A percentile compares a stretch with the other conserved stretches of the same genome.
Evolutionary conservation across 2,797 vertebrate species (phyloP).

Genomic region (Scleropages formosus): DNA sequence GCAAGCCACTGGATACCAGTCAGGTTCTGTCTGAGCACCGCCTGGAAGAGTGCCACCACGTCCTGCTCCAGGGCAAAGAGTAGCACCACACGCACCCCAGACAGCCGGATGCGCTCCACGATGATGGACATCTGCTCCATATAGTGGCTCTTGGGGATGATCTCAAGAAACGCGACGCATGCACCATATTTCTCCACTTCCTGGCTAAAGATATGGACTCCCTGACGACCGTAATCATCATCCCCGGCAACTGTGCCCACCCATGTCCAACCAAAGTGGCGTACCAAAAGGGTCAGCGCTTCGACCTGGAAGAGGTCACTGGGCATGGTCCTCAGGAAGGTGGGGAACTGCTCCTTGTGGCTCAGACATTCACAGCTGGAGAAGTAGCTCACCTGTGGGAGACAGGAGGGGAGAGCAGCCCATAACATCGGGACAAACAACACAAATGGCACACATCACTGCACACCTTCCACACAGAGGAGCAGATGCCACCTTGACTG

Average conservation of each 20-base stretch:
- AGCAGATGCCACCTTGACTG: background rate
- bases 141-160: slow-evolving; percentile 70
- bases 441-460: too few relatives aligned
- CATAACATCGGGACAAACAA: background rate
- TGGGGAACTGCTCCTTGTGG: slow-evolving; percentile 70
- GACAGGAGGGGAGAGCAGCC: slow-evolving; percentile 1
- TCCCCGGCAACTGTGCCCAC: slow-evolving; percentile 73
- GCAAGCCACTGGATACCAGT: slow-evolving; percentile 75
- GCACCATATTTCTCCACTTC: slow-evolving; percentile 60
- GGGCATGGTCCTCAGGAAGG: slow-evolving; percentile 77
- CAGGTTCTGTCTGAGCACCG: slow-evolving; percentile 64
- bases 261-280: slow-evolving; percentile 76
- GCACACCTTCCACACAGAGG: background rate
- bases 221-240: slow-evolving; percentile 72
- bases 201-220: slow-evolving; percentile 67
- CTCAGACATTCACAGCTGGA: slow-evolving; percentile 78
- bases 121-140: slow-evolving; percentile 58
- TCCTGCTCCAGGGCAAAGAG: slow-evolving; percentile 78
- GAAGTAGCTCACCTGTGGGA: slow-evolving; percentile 72
- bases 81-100: slow-evolving; percentile 64
- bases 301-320: slow-evolving; percentile 76
- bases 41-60: slow-evolving; percentile 64
- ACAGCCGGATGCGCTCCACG: slow-evolving; percentile 61
- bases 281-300: slow-evolving; percentile 71
- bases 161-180: slow-evolving; percentile 69